Percentiles rank a stretch among this genome's conserved stretches.
phyloP scores from a whole-genome alignment of 2,113 vertebrate species.

The Mastomys natalensis region DNA sequence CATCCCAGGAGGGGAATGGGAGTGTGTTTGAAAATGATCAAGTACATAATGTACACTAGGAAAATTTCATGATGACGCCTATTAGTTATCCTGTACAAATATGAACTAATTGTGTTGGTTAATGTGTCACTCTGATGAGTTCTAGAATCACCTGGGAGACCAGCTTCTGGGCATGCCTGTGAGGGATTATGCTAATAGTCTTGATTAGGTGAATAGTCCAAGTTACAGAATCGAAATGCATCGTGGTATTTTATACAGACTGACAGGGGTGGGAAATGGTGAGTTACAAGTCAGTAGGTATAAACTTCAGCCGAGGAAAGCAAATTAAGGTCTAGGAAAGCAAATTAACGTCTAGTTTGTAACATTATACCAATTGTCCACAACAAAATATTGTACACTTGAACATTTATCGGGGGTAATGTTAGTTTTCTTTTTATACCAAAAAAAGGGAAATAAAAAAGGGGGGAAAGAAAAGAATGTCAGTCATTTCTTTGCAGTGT shows the following conservation, averaged over 20 bases:
- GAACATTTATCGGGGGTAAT: neutral
- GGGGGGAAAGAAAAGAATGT: neutral
- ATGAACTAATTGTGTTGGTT: neutral
- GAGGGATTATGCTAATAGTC: neutral
- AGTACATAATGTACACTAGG: neutral
- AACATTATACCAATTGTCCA: neutral
- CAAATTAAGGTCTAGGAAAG: neutral
- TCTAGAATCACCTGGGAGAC: neutral
- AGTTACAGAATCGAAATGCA: neutral
- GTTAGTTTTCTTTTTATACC: neutral
- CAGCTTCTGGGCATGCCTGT: neutral
- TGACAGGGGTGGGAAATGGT: neutral
- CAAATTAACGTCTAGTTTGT: too few relatives aligned
- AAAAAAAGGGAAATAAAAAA: neutral
- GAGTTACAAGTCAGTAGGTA: neutral
- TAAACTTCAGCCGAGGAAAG: neutral
- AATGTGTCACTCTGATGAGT: neutral
- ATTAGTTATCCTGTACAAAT: neutral
- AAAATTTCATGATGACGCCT: neutral
- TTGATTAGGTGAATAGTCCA: neutral
- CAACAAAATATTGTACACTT: neutral
- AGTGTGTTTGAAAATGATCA: neutral
- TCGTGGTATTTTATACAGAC: neutral
- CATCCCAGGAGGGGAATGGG: neutral
- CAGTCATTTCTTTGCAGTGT: neutral